A percentile compares a stretch with the other conserved stretches of the same genome.
Conservation (phyloP, 2,888 invertebrate genomes). For the Pseudolycoriella hygida region DNA sequence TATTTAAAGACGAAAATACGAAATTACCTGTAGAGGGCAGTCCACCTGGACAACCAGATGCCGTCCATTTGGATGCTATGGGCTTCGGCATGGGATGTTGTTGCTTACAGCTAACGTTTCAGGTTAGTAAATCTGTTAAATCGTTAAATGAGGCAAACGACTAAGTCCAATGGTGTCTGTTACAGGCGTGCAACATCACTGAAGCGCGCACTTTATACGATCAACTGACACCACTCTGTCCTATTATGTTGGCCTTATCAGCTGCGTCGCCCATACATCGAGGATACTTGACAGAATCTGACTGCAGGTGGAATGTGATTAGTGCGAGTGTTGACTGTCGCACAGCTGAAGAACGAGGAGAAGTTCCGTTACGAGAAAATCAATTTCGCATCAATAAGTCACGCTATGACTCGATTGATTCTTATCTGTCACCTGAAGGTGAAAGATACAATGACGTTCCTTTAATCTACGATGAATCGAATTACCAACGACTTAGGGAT, state of each 20-base stretch:
- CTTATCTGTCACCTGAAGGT: constrained; percentile 80
- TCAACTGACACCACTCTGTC: constrained; percentile 90
- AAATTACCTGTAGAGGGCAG: constrained; percentile 68
- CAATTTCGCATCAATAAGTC: constrained; percentile 83
- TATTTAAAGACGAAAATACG: constrained; percentile 79
- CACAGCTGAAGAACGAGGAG: constrained; percentile 78
- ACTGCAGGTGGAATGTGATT: constrained; percentile 97
- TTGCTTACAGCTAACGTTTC: constrained; percentile 87
- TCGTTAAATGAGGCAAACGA: neutral
- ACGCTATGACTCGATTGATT: constrained; percentile 94
- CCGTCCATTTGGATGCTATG: constrained; percentile 98
- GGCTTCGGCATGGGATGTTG: constrained; percentile 99
- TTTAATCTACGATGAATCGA: constrained; percentile 64
- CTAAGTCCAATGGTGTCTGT: neutral
- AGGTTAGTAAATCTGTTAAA: constrained; percentile 10
- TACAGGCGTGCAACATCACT: constrained; percentile 82
- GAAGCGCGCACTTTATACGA: constrained; percentile 95
- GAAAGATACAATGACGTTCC: constrained; percentile 89
- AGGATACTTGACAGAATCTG: constrained; percentile 85
- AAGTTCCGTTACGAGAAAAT: constrained; percentile 48
- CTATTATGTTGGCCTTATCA: constrained; percentile 91
- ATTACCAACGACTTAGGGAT: constrained; percentile 65
- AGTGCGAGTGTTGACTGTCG: constrained; percentile 91
- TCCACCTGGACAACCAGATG: constrained; percentile 61
- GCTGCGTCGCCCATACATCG: constrained; percentile 93